Percentiles rank a stretch among this genome's conserved stretches.
These are phyloP conservation scores for Parnassius apollo DNA, from an alignment of 2,888 invertebrate genomes.

Conservation along the genomic window DNA sequence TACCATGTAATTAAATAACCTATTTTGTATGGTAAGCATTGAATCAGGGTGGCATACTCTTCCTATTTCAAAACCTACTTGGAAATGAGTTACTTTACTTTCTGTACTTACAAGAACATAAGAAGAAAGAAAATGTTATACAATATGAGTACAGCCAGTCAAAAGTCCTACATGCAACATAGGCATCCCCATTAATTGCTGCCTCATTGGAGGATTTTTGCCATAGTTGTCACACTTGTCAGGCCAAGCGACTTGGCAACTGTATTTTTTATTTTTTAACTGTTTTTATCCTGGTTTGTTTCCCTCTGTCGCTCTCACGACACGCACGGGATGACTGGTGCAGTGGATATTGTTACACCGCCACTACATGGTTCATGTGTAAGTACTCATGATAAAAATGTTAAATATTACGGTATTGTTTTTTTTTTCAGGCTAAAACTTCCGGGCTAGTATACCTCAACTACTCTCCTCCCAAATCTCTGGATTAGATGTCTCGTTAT, in stretches of 20 bases:
- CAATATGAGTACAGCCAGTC: too few relatives aligned
- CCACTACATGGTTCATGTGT: not conserved
- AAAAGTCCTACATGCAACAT: too few relatives aligned
- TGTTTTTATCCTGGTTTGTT: not conserved
- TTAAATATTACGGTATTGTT: constrained; percentile 1
- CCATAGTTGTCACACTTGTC: not conserved
- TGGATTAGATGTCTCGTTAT: constrained; percentile 62
- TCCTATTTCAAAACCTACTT: too few relatives aligned
- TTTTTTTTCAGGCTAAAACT: constrained; percentile 78
- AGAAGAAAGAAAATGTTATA: too few relatives aligned
- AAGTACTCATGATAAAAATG: too few relatives aligned
- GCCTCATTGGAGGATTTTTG: too few relatives aligned
- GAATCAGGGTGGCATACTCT: too few relatives aligned
- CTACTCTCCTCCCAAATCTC: constrained; percentile 81
- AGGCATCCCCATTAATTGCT: too few relatives aligned
- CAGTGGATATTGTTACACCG: not conserved
- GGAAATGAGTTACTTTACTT: too few relatives aligned
- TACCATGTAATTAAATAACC: too few relatives aligned
- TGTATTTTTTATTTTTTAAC: not conserved
- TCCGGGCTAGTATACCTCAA: constrained; percentile 84
- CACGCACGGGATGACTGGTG: not conserved
- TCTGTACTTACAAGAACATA: too few relatives aligned
- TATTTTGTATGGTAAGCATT: too few relatives aligned
- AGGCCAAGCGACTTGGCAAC: not conserved
- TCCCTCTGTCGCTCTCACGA: not conserved